Percentiles rank a stretch among this genome's conserved stretches.
Evolutionary conservation across 2,113 vertebrate genomes (phyloP).

Genomic region (Symphodus melops): DNA sequence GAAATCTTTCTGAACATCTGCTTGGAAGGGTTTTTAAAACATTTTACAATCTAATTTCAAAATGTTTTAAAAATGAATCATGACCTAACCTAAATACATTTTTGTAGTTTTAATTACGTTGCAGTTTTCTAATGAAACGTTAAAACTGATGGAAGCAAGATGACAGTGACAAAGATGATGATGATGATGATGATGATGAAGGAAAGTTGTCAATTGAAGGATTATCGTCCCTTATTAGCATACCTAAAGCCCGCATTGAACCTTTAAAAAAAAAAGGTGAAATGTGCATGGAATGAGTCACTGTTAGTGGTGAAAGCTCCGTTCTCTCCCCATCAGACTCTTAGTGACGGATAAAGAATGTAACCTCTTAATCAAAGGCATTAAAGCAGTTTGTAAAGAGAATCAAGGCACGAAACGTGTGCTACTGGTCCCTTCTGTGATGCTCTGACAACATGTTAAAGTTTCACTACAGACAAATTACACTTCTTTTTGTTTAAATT

Average conservation of each 20-base stretch:
- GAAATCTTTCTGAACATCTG: too few relatives aligned
- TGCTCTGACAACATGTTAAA: neutral
- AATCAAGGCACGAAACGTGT: neutral
- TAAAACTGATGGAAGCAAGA: slow-evolving; percentile 7
- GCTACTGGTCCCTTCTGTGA: neutral
- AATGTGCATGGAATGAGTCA: slow-evolving; percentile 43
- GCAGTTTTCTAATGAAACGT: too few relatives aligned
- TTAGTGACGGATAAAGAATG: slow-evolving; percentile 6
- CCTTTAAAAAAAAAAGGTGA: slow-evolving; percentile 18
- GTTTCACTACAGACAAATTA: neutral
- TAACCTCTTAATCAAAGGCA: neutral
- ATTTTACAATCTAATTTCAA: neutral
- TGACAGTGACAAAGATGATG: neutral
- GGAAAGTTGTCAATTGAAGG: neutral
- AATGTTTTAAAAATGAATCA: neutral
- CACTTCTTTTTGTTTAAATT: neutral
- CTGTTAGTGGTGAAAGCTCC: neutral
- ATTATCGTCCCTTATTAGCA: neutral
- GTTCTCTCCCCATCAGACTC: slow-evolving; percentile 7
- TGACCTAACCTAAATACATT: too few relatives aligned
- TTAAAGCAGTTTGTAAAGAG: neutral
- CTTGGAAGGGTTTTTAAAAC: too few relatives aligned
- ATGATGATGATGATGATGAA: slow-evolving; percentile 24
- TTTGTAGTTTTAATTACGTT: too few relatives aligned
- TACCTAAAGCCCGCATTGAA: neutral